Evolutionary conservation across 2,113 vertebrate species (phyloP), one percentile per base, ranked within the genome.

Genomic region (Tilapia sparmanii): DNA sequence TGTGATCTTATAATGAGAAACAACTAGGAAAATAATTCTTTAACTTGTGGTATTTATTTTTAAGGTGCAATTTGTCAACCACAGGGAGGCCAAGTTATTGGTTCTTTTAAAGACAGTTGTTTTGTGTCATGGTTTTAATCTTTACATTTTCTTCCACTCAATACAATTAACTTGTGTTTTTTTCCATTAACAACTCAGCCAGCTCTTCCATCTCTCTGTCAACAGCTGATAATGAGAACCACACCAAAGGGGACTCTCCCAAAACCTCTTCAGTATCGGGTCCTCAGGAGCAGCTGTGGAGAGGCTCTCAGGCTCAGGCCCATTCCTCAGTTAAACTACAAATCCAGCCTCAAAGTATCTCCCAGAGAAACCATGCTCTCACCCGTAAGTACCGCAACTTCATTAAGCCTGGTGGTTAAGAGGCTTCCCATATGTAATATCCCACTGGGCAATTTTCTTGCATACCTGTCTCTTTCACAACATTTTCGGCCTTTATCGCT

Each of bases 161-260:
- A 57, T 52, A 79, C 33, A 19, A 15, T 24, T 24, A 19, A 84
- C 26, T 26, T 66, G 45, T 9, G 18, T 7, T 52, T 33, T 78
- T 78, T 52, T n/a, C 73, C 73, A 78, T 78, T 33, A 78, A 78
- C 73, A 33, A 22, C 31, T 18, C 40, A 61, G 35, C 38, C 42
- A 85, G 15, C 88, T 63, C 29, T 45, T 84, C 7, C 24, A 10
- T 31, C 26, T 84, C 2, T 86, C 76, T 85, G 88, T 94, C 66
- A 50, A 42, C 94, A 99, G 99, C 99, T 42, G 98, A 99, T 96
- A 99, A 98, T 15, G 98, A 99, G 94, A 99, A 99, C 96, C 98
- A 97, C 93, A 96, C 97, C 54, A 96, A 97, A 94, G 98, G 97
- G 86, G 98, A 96, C 94, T 97, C 98, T 92, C 96, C 97, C 81